Conservation (phyloP, 2,797 vertebrate species). For the Cynopterus sphinx region DNA sequence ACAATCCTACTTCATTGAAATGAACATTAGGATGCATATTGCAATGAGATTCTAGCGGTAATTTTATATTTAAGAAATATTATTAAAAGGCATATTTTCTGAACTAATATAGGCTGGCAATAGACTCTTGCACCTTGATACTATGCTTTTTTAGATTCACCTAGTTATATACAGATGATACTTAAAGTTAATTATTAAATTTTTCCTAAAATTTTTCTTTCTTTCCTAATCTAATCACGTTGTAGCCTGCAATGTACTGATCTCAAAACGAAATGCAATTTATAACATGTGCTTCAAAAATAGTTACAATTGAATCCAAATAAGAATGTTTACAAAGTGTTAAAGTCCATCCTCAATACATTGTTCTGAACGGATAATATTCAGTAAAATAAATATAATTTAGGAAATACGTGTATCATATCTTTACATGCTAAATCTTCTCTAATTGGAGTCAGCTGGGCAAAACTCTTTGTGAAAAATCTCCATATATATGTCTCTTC, state of each 20-base stretch:
- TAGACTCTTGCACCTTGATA: not conserved
- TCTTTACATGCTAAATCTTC: not conserved
- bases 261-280: conserved; percentile 34
- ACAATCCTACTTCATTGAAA: not conserved
- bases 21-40: not conserved
- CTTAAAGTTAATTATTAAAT: conserved; percentile 50
- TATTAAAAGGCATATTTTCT: not conserved
- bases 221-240: conserved; percentile 40
- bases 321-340: not conserved
- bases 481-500: not conserved
- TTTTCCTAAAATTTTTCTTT: not conserved
- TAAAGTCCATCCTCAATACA: not conserved
- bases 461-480: not conserved
- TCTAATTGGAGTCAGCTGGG: not conserved
- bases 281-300: not conserved
- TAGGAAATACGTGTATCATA: not conserved
- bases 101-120: not conserved
- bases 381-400: not conserved
- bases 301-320: not conserved
- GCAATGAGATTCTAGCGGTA: not conserved
- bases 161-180: conserved; percentile 26
- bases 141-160: not conserved
- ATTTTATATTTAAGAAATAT: not conserved
- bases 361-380: too few relatives aligned
- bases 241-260: not conserved